Evolutionary conservation across 1,140 invertebrate species (phyloP), one percentile per base, ranked within the genome.

Genomic region (Zaprionus camerounensis): DNA sequence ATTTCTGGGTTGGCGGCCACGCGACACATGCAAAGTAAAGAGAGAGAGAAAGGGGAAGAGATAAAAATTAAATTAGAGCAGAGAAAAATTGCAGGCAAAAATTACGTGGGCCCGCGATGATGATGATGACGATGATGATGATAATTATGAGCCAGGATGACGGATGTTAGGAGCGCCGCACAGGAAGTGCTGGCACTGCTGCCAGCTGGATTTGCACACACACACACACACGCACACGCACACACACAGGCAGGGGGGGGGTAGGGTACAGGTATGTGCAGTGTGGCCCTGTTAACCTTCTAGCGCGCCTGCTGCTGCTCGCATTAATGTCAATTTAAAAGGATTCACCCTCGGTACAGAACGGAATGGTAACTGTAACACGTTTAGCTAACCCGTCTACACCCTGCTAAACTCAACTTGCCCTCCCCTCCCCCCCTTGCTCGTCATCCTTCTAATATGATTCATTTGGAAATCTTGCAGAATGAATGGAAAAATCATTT

Each of bases 1-100:
- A 95, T 93, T 95, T 93, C 92, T 93, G 68, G 5, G 71, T 58
- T n/a, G 22, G 46, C 44, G 44, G 46, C n/a, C 46, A 49, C 6
- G 38, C 31, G 15, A 75, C 51, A 31, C 67, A 65, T 67, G 36
- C 34, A 38, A 49, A 34, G 20, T 17, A 20, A 11, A 55, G 26
- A 58, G 28, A 46, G 13, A 5, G 24, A 41, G 7, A 46, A 15
- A 22, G 41, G 71, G 22, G 55, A 65, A 63, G 51, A 74, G 65
- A 56, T 17, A 68, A 64, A 81, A 77, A 91, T 91, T 66, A 86
- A 91, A 91, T 91, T 88, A 91, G 85, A 91, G 77, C 71, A 56
- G 20, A 67, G 46, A 51, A 88, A 76, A 74, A 79, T 91, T 82
- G 55, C 67, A 71, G 69, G 82, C 69, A 80, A 81, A 80, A 76